These are phyloP conservation scores for Micrasema minimum DNA, from an alignment of 1,140 invertebrate genomes.

Conservation along the genomic window DNA sequence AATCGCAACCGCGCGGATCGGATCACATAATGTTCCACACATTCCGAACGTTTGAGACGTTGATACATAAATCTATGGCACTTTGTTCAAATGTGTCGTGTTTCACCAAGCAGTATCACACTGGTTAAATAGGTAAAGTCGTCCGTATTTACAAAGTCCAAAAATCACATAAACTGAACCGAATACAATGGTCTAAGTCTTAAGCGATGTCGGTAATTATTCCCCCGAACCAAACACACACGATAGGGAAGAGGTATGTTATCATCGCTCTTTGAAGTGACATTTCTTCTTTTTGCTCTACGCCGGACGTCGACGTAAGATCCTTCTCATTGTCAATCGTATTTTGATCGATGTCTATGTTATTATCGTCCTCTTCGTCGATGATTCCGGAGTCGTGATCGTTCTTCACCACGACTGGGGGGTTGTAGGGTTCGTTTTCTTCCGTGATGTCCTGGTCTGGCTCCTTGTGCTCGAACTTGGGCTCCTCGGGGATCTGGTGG, in stretches of 20 bases:
- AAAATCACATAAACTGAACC: no score
- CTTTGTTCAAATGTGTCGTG: no score
- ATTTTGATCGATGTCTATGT: constrained; percentile 44
- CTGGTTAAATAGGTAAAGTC: neutral
- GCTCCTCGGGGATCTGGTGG: constrained; percentile 39
- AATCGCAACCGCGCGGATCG: neutral
- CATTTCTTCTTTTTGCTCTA: constrained; percentile 69
- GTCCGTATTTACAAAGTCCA: no score
- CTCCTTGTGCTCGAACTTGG: constrained; percentile 39
- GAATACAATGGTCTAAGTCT: no score
- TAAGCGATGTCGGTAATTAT: constrained; percentile 84
- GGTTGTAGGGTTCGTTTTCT: constrained; percentile 49
- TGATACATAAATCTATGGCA: no score
- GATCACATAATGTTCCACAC: no score
- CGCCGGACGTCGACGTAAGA: constrained; percentile 49
- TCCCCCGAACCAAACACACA: constrained; percentile 85
- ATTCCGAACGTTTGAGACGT: no score
- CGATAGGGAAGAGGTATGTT: constrained; percentile 81
- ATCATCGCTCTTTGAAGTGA: constrained; percentile 74
- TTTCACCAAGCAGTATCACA: neutral
- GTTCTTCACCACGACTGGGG: constrained; percentile 53
- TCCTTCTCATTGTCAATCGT: constrained; percentile 42
- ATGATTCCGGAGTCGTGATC: constrained; percentile 55
- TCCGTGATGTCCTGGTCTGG: constrained; percentile 51
- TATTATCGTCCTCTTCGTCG: constrained; percentile 47